Conservation (phyloP, 1,140 invertebrate species). For the Arion vulgaris region DNA sequence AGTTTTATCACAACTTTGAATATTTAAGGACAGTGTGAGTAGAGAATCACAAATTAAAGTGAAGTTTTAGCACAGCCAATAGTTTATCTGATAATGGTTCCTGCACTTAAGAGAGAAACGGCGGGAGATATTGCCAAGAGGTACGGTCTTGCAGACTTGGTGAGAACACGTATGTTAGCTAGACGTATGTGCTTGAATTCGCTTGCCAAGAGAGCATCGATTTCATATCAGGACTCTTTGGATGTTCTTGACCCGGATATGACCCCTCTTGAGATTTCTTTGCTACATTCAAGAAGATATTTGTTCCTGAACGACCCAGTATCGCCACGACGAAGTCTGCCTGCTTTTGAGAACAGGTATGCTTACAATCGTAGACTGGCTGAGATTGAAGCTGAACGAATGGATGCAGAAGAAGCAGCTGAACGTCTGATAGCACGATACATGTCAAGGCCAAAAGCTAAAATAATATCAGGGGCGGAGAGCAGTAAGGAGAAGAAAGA, state of each 20-base stretch:
- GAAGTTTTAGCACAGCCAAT: too few relatives aligned
- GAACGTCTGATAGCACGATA: constrained; percentile 3
- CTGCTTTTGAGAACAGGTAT: not conserved
- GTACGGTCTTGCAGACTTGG: constrained; percentile 14
- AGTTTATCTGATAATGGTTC: not conserved
- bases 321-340: not conserved
- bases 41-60: too few relatives aligned
- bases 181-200: constrained; percentile 23
- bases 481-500: not conserved
- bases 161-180: constrained; percentile 13
- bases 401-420: constrained; percentile 14
- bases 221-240: constrained; percentile 21
- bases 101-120: not conserved
- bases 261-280: not conserved
- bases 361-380: constrained; percentile 19
- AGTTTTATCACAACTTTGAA: too few relatives aligned
- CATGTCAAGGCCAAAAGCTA: not conserved
- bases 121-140: constrained; percentile 13
- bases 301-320: constrained; percentile 3
- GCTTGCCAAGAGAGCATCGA: constrained; percentile 15
- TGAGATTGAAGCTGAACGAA: not conserved
- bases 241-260: constrained; percentile 11
- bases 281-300: not conserved
- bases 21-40: too few relatives aligned
- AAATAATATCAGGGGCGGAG: not conserved